phyloP scores from a whole-genome alignment of 2,113 vertebrate genomes.

The Mesoclemmys tuberculata region DNA sequence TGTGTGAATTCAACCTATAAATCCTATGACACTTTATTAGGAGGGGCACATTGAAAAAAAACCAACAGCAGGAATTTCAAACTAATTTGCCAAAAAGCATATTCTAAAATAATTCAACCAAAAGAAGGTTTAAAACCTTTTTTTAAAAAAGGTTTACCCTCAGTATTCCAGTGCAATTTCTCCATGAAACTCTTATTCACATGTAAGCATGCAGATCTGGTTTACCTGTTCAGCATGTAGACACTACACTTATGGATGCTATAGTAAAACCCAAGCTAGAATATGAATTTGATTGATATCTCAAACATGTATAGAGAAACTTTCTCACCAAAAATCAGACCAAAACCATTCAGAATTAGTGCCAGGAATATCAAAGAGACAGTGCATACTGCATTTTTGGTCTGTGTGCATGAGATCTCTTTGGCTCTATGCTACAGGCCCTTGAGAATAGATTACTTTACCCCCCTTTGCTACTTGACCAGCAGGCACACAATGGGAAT shows the following conservation, averaged over 20 bases:
- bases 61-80: not conserved
- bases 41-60: not conserved
- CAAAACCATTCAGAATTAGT: not conserved
- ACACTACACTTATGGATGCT: not conserved
- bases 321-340: not conserved
- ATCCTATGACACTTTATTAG: not conserved
- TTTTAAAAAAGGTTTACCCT: not conserved
- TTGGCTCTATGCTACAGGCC: not conserved
- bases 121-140: not conserved
- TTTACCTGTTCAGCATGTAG: not conserved
- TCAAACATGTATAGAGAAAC: constrained; percentile 2
- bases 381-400: not conserved
- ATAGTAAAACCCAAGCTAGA: not conserved
- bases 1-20: not conserved
- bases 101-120: not conserved
- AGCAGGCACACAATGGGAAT: not conserved
- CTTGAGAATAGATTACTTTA: not conserved
- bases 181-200: rapidly evolving
- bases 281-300: not conserved
- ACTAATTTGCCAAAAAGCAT: rapidly evolving
- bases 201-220: rapidly evolving
- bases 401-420: not conserved
- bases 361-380: not conserved
- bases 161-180: rapidly evolving
- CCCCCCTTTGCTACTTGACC: not conserved